A percentile compares a stretch with the other conserved stretches of the same genome.
Conservation (phyloP, 2,888 invertebrate species). For the Drosophila eohydei region DNA sequence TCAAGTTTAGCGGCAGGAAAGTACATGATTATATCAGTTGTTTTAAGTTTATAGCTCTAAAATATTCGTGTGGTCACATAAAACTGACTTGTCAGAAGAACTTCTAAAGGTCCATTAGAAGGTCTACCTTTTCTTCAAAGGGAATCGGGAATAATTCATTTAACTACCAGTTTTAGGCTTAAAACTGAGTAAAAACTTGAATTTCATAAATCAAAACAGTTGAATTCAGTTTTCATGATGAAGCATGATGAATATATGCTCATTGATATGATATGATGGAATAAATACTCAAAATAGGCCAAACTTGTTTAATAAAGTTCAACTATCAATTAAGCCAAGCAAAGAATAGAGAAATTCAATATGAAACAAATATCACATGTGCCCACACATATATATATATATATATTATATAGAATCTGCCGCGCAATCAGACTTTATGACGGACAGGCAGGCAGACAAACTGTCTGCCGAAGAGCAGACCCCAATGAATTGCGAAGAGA, state of each 20-base stretch:
- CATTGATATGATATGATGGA: too few relatives aligned
- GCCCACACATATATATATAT: neutral
- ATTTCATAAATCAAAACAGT: neutral
- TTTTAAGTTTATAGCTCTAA: neutral
- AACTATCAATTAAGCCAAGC: neutral
- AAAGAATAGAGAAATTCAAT: neutral
- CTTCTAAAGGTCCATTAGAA: neutral
- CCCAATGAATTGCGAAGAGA: constrained; percentile 31
- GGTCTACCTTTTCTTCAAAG: neutral
- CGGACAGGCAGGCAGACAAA: constrained; percentile 47
- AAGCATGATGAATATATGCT: too few relatives aligned
- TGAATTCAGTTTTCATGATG: too few relatives aligned
- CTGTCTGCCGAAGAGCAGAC: constrained; percentile 41
- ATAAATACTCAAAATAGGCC: too few relatives aligned
- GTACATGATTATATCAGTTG: neutral
- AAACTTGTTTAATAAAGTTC: too few relatives aligned
- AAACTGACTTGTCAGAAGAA: neutral
- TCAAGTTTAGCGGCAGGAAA: too few relatives aligned
- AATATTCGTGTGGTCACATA: neutral
- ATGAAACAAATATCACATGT: neutral
- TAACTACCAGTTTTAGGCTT: too few relatives aligned
- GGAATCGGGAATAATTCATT: too few relatives aligned
- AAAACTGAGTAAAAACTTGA: too few relatives aligned
- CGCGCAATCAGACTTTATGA: constrained; percentile 12
- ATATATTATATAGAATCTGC: neutral